Conservation (phyloP, 2,113 vertebrate genomes). For the Tricholaema leucomelas region DNA sequence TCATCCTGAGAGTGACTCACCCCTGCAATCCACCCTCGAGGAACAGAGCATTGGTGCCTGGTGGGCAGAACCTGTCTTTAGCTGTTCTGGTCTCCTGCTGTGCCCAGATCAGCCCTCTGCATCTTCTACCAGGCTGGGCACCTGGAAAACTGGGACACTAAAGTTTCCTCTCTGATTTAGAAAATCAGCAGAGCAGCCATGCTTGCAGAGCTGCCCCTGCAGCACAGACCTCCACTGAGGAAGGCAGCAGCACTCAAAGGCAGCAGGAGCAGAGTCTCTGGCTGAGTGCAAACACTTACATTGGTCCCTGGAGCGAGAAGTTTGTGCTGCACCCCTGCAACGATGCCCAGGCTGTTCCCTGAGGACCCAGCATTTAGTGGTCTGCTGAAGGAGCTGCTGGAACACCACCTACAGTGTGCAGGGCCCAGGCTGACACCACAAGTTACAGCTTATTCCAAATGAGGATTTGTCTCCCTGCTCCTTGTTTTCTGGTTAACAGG, state of each 20-base stretch:
- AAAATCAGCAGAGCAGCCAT: background rate
- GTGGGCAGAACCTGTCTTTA: background rate
- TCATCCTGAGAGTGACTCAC: background rate
- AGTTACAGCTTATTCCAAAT: background rate
- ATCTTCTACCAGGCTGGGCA: background rate
- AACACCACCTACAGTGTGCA: background rate
- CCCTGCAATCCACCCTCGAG: background rate
- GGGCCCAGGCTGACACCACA: background rate
- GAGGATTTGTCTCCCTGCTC: background rate
- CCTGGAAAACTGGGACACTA: background rate
- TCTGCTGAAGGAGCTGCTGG: background rate
- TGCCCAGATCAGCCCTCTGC: background rate
- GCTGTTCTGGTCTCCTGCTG: background rate
- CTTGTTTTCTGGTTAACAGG: background rate
- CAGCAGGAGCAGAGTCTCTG: background rate
- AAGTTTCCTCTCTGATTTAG: background rate
- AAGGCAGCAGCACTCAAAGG: background rate
- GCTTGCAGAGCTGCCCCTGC: background rate
- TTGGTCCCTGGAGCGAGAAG: accelerated
- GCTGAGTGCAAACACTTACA: background rate
- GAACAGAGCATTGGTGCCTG: background rate
- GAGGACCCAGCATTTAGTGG: background rate
- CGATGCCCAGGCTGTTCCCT: background rate
- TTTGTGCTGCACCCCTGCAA: background rate
- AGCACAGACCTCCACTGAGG: background rate